Conservation (phyloP, 2,113 vertebrate species). For the Dolichotis patagonum region DNA sequence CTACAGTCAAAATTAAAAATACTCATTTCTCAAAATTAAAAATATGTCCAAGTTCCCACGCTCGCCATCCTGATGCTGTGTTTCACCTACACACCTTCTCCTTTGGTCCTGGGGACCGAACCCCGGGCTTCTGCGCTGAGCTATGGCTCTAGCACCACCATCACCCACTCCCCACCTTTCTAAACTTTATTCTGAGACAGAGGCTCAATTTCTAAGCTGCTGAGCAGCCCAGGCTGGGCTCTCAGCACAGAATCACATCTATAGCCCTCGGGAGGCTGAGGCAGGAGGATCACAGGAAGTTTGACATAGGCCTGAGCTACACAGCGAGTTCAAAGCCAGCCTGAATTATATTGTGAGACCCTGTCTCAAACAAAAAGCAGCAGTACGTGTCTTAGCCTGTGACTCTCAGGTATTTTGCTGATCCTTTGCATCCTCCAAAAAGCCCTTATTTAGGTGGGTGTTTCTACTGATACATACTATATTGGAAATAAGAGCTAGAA, state of each 20-base stretch:
- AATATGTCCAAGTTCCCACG: rapidly evolving
- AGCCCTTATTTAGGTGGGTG: not conserved
- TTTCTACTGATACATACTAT: not conserved
- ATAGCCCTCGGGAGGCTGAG: not conserved
- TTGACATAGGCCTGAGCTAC: not conserved
- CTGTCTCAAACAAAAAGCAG: not conserved
- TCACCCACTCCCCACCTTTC: not conserved
- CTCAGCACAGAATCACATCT: not conserved
- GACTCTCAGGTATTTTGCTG: not conserved
- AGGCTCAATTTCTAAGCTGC: not conserved
- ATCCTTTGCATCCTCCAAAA: not conserved
- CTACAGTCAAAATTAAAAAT: too few relatives aligned
- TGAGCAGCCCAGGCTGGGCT: not conserved
- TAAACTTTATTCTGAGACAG: not conserved
- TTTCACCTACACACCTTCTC: not conserved
- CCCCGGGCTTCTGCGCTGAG: not conserved
- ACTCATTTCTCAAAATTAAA: not conserved
- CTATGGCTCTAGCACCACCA: not conserved
- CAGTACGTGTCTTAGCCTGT: not conserved
- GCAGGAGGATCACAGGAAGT: not conserved
- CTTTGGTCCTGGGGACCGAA: not conserved
- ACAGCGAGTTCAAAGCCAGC: not conserved
- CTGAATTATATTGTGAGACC: not conserved
- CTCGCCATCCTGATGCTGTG: not conserved
- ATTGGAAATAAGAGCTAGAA: not conserved